phyloP scores from a whole-genome alignment of 1,140 invertebrate species.

The Atta colombica region DNA sequence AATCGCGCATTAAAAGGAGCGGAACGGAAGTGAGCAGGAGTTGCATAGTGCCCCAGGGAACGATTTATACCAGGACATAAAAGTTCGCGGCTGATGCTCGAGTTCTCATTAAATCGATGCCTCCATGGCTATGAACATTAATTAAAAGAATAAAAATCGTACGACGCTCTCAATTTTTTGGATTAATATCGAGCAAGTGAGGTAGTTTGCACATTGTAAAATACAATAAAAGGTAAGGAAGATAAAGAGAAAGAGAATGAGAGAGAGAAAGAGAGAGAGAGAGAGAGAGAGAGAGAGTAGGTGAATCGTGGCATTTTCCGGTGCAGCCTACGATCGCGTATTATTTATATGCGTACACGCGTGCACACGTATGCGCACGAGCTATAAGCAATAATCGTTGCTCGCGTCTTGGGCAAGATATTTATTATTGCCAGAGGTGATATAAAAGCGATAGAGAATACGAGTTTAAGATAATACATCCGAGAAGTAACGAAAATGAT shows the following conservation, averaged over 20 bases:
- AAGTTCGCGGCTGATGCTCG: conserved; percentile 63
- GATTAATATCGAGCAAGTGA: conserved; percentile 51
- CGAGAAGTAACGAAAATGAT: conserved; percentile 45
- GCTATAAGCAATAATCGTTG: conserved; percentile 64
- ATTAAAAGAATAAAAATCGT: conserved; percentile 71
- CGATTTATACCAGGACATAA: conserved; percentile 73
- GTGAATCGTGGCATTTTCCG: not conserved
- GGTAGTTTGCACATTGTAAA: conserved; percentile 44
- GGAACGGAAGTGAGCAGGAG: conserved; percentile 48
- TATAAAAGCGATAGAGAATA: conserved; percentile 38
- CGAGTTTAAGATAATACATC: conserved; percentile 54
- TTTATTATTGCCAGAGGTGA: conserved; percentile 60
- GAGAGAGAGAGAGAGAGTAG: not conserved
- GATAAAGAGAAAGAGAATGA: not conserved
- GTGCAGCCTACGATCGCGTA: conserved; percentile 28
- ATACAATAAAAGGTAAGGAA: conserved; percentile 11
- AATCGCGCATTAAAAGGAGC: conserved; percentile 71
- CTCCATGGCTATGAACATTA: conserved; percentile 68
- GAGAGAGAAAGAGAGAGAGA: not conserved
- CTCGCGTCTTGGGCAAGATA: conserved; percentile 52
- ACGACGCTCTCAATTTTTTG: conserved; percentile 66
- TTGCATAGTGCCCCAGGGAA: conserved; percentile 43
- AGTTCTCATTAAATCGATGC: conserved; percentile 70
- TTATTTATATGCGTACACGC: conserved; percentile 56
- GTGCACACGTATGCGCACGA: conserved; percentile 18